Evolutionary conservation across 2,888 invertebrate genomes (phyloP), one percentile per base, ranked within the genome.

Genomic region (Autographa pulchrina): DNA sequence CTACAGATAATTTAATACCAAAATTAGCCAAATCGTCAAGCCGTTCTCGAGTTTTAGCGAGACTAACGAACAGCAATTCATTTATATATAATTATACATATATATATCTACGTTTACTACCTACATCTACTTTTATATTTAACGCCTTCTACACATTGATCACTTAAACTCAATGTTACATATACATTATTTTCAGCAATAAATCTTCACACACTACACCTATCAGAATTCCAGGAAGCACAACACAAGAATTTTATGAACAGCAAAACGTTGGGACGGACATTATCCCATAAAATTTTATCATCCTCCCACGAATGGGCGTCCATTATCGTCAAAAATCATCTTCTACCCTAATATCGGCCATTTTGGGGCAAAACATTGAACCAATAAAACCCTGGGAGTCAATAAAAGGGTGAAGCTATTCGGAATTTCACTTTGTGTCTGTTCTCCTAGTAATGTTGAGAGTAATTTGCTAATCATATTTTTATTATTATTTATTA

Each of bases 321-420:
- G 35, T 72, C 80, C 78, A 78, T 83, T 83, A 81, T 81, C 82
- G 73, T 83, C 76, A 74, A 83, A 82, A 81, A 75, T 83, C 76
- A 83, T 83, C 78, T 83, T 74, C 61, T 18, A 38, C 69, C 64
- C 69, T 73, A 72, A 80, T 78, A 81, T 75, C 78, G 38, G 65
- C 61, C 80, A 73, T 74, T 78, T 73, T 67, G 65, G 72, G 61
- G 62, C 67, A 74, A 80, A 83, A 83, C 80, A 80, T 70, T 72
- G 67, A 35, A 59, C 72, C 72, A 78, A 83, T 83, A 83, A 83
- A 83, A 78, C 66, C 59, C 63, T 77, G 66, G 79, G 74, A 73
- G 77, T 73, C 77, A 68, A 83, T 79, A 83, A 82, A 82, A 68
- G 68, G 61, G 31, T 59, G 65, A 38, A 48, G 65, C 62, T 67